These are phyloP conservation scores for Acyrthosiphon pisum DNA, from an alignment of 1,140 invertebrate species.

Conservation along the genomic window DNA sequence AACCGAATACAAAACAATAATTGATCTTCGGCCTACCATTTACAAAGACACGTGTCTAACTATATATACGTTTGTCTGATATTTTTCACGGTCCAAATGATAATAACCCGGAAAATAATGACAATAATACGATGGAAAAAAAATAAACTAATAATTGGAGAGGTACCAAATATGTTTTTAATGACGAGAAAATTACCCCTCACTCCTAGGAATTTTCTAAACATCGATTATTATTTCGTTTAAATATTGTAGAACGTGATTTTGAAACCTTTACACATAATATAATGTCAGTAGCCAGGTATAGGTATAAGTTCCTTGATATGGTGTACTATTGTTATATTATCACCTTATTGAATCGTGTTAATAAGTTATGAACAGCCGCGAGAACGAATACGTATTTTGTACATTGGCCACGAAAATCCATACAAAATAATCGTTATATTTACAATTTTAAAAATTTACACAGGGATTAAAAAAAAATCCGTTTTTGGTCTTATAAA, in stretches of 20 bases:
- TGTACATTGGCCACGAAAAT: background rate
- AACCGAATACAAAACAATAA: background rate
- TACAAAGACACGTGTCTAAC: constrained; percentile 27
- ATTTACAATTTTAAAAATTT: background rate
- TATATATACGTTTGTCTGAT: background rate
- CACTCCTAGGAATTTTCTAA: background rate
- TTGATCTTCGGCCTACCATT: background rate
- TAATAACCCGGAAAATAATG: constrained; percentile 8
- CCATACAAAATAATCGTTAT: background rate
- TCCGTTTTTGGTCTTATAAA: background rate
- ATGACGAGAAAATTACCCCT: background rate
- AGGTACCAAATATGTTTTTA: background rate
- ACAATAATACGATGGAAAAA: background rate
- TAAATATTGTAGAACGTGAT: background rate
- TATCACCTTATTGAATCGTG: background rate
- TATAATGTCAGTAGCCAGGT: background rate
- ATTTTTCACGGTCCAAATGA: constrained; percentile 7
- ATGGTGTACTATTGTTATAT: background rate
- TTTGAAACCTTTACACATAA: background rate
- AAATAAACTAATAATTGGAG: background rate
- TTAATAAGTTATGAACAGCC: background rate
- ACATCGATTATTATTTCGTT: background rate
- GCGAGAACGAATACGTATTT: background rate
- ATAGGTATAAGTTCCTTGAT: no score
- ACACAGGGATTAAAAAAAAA: background rate